phyloP scores from a whole-genome alignment of 2,888 invertebrate species.

The Tupiocoris notatus region DNA sequence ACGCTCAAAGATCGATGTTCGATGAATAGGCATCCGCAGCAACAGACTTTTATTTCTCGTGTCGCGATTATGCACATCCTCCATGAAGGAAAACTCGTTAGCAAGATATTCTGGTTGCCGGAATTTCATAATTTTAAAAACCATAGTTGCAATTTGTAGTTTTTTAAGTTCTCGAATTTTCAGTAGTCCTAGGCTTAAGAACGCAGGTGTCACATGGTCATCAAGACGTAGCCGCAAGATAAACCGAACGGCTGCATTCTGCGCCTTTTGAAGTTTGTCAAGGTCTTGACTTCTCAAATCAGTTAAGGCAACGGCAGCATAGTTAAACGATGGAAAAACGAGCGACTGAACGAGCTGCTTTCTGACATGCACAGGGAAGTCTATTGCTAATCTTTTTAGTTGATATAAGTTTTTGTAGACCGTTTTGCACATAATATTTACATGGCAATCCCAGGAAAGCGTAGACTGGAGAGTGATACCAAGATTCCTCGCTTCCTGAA shows the following conservation, averaged over 20 bases:
- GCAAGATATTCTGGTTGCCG: background rate
- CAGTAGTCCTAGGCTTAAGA: background rate
- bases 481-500: no score
- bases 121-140: background rate
- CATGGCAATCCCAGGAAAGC: background rate
- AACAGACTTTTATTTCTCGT: no score
- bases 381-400: background rate
- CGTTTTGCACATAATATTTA: background rate
- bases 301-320: background rate
- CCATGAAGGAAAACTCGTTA: background rate
- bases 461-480: background rate
- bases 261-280: background rate
- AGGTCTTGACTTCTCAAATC: background rate
- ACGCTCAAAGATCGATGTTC: no score
- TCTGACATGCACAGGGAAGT: background rate
- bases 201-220: background rate
- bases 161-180: background rate
- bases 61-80: background rate
- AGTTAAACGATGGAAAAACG: background rate
- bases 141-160: background rate
- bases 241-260: background rate
- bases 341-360: background rate
- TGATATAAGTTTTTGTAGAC: background rate
- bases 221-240: background rate
- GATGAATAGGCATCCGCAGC: no score